phyloP scores from a whole-genome alignment of 2,888 invertebrate species.

The Altica lythri region DNA sequence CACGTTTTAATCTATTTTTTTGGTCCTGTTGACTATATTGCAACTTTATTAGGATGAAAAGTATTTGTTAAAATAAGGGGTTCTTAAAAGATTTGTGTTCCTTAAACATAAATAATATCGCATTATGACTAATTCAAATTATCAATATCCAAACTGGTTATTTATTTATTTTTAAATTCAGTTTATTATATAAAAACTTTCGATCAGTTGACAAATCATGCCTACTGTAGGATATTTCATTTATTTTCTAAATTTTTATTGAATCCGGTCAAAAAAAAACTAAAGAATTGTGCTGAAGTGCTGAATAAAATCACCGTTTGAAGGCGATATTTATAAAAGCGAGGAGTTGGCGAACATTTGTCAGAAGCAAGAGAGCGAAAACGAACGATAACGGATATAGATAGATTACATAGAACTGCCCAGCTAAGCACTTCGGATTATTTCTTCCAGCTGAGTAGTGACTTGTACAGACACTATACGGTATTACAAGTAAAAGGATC shows the following conservation, averaged over 20 bases:
- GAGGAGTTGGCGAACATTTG: conserved; percentile 28
- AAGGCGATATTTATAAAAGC: conserved; percentile 25
- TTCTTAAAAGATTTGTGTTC: no score
- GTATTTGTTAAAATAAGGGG: no score
- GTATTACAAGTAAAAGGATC: no score
- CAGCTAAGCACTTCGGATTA: conserved; percentile 27
- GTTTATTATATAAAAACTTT: no score
- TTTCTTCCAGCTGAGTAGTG: conserved; percentile 13
- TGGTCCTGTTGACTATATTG: no score
- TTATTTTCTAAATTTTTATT: conserved; percentile 4
- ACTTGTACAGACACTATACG: conserved; percentile 2
- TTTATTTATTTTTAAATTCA: no score
- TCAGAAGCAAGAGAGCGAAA: conserved; percentile 25
- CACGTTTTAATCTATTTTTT: no score
- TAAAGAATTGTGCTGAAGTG: conserved; percentile 11
- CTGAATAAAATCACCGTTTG: conserved; percentile 22
- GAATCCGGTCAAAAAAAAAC: neutral
- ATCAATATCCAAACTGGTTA: no score
- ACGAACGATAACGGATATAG: conserved; percentile 26
- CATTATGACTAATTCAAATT: no score
- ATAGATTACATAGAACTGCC: conserved; percentile 25
- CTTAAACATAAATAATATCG: no score
- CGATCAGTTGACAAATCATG: no score
- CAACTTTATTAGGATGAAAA: no score
- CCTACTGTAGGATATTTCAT: neutral